Base-by-base conservation (phyloP, 1,140 invertebrate genomes). In the Bombus confusus region DNA sequence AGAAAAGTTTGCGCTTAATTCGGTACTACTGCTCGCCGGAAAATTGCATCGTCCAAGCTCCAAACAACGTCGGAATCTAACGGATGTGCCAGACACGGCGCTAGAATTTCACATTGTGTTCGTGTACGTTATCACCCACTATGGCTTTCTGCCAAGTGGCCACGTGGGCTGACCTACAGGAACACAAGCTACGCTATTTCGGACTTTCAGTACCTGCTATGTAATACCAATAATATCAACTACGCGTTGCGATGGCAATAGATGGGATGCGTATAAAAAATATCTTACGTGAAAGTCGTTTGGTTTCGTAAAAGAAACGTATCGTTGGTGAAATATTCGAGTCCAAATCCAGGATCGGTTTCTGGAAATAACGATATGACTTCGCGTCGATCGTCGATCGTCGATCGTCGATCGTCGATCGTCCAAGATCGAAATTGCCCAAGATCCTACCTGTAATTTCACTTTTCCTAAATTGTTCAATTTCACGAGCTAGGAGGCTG, bases 51-150 rank as follows among this genome's bases (percentile, higher is more conserved):
- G 80, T 83, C 80, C 76, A n/a, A 28, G 28, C 52, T 6, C 3
- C 52, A 31, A 73, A 41, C 62, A 41, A 71, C 37, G 59, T 28
- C 37, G 59, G 47, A 85, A 64, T 59, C 52, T 57, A 52, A 79
- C 73, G 77, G 80, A 72, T 41, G 80, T 66, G 72, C 34, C 79
- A 43, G 74, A 5, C 34, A 69, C 64, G 52, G 77, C 68, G 37
- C 66, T 80, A 71, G 74, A 86, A 87, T 80, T 76, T 85, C 86
- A 71, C 86, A 83, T 81, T 87, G 84, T 79, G 74, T 68, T 86
- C 66, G 43, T 59, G 59, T 69, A 79, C 79, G 84, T 87, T 87
- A 87, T 87, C 86, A 87, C 78, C 77, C 79, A 73, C 43, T 86
- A 82, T 87, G 86, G 86, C 86, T 41, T 34, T 73, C 31, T 81